phyloP scores from a whole-genome alignment of 2,888 invertebrate species.

The Miltochrista miniata region DNA sequence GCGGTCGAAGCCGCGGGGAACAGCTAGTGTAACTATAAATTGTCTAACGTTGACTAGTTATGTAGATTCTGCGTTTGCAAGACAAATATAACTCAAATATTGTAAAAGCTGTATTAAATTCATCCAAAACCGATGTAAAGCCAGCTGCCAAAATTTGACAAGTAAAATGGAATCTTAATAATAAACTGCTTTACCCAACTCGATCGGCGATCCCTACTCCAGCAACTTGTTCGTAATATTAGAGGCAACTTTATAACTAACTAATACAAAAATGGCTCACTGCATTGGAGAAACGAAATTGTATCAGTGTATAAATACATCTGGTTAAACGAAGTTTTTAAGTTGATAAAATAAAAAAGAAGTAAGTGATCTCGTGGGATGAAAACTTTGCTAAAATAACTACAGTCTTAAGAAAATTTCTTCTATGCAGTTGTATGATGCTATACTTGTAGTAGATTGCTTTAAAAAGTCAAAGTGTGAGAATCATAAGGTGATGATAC shows the following conservation, averaged over 20 bases:
- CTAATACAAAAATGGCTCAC: slow-evolving; percentile 39
- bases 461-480: too few relatives aligned
- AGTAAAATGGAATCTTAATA: slow-evolving; percentile 57
- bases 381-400: slow-evolving; percentile 32
- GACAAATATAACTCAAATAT: background rate
- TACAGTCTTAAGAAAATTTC: slow-evolving; percentile 14
- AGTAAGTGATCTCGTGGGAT: slow-evolving; percentile 26
- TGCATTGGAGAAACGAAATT: slow-evolving; percentile 19
- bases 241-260: slow-evolving; percentile 52
- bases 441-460: slow-evolving; percentile 14
- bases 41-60: background rate
- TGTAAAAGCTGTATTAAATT: slow-evolving; percentile 14
- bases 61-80: background rate
- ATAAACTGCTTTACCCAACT: slow-evolving; percentile 38
- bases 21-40: background rate
- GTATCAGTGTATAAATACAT: slow-evolving; percentile 40
- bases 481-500: too few relatives aligned
- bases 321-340: slow-evolving; percentile 28
- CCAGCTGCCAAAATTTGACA: slow-evolving; percentile 47
- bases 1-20: too few relatives aligned
- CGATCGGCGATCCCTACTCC: slow-evolving; percentile 6
- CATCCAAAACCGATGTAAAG: slow-evolving; percentile 22
- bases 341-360: slow-evolving; percentile 32
- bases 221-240: slow-evolving; percentile 42
- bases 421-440: slow-evolving; percentile 22